Evolutionary conservation across 1,140 invertebrate species (phyloP).

Genomic region (Battus philenor): DNA sequence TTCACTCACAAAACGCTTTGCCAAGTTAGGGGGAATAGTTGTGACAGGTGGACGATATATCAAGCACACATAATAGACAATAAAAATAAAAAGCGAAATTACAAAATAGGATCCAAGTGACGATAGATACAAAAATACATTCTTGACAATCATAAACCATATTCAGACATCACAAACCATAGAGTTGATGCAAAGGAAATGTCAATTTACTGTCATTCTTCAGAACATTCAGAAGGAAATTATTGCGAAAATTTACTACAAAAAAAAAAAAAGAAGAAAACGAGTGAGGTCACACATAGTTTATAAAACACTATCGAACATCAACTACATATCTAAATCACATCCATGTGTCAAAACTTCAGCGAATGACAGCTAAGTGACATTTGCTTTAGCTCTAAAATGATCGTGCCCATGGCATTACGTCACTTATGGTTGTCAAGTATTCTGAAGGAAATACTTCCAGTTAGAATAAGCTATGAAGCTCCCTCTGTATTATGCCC

Average conservation of each 20-base stretch:
- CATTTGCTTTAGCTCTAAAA: constrained; percentile 10
- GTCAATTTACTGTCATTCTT: constrained; percentile 12
- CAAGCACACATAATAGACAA: constrained; percentile 52
- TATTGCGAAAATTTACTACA: neutral
- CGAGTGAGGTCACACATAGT: neutral
- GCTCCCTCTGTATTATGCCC: constrained; percentile 23
- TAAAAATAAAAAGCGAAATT: constrained; percentile 43
- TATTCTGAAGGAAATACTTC: constrained; percentile 7
- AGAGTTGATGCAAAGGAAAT: constrained; percentile 12
- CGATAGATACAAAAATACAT: constrained; percentile 14
- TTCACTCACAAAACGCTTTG: too few relatives aligned
- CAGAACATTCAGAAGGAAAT: constrained; percentile 6
- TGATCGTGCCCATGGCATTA: neutral
- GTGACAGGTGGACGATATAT: constrained; percentile 40
- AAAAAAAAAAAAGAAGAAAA: neutral
- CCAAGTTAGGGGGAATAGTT: constrained; percentile 27
- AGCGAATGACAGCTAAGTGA: constrained; percentile 14
- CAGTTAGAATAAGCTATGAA: constrained; percentile 35
- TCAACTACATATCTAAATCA: too few relatives aligned
- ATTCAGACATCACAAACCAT: constrained; percentile 2
- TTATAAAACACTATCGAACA: neutral
- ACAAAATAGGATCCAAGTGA: constrained; percentile 24
- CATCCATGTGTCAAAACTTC: neutral
- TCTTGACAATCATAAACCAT: constrained; percentile 14
- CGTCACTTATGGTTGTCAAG: constrained; percentile 15